Base-by-base conservation (phyloP, 1,140 invertebrate genomes). In the Trachymyrmex septentrionalis region DNA sequence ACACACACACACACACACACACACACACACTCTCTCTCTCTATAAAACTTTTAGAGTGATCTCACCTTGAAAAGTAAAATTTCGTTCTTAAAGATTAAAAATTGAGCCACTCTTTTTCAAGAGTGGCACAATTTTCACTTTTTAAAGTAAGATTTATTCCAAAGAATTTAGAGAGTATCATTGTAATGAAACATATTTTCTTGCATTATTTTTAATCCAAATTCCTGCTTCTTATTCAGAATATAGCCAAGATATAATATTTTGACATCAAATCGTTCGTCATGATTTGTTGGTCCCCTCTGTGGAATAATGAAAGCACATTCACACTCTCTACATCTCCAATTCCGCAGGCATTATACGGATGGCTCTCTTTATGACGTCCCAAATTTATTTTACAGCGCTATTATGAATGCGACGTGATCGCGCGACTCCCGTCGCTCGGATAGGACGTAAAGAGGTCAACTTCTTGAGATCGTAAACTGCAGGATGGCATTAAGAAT, bases 401-500 rank as follows among this genome's bases (percentile, higher is more conserved):
- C 55, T 63, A 84, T 75, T 75, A 84, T 72, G 69, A 71, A 75
- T 75, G 38, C 38, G 55, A 84, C 69, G 69, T 84, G 44, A 84
- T 75, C 55, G 55, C 66, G 16, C 34, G 69, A 61, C 24, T 82
- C 38, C 9, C 66, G 21, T 71, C 50, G 50, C 30, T 69, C 12
- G 19, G 0, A 19, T 48, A 48, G n/a, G 16, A 57, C 14, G 38
- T 82, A 48, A 82, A 67, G 10, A 61, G 19, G 27, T 30, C 44
- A 19, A 72, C 38, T 34, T 61, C 57, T 55, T 38, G 48, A 30
- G 77, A 63, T 81, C 76, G 61, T 87, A 84, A 91, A 89, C 73
- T 87, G n/a, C n/a, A 38, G 57, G 67, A 85, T 84, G 67, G 63
- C 85, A 81, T 86, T 90, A 89, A 87, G 76, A 50, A 19, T 12